phyloP scores from a whole-genome alignment of 2,888 invertebrate genomes.

The Drosophila prostipennis region DNA sequence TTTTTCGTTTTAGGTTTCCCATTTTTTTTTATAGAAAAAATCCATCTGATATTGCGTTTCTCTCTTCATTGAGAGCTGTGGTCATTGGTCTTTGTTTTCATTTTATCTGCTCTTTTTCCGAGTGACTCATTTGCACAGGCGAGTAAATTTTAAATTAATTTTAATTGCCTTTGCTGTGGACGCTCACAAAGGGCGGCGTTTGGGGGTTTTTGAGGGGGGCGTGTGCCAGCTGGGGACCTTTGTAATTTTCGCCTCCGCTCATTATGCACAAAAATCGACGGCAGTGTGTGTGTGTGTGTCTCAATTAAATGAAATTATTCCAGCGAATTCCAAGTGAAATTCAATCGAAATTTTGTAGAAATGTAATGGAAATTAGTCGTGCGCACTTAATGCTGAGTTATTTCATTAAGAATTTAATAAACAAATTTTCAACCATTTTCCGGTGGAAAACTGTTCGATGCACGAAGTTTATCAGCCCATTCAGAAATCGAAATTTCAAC shows the following conservation, averaged over 20 bases:
- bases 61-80: constrained; percentile 5
- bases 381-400: constrained; percentile 7
- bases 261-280: constrained; percentile 36
- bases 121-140: constrained; percentile 54
- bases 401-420: constrained; percentile 28
- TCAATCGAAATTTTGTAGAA: constrained; percentile 17
- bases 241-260: constrained; percentile 38
- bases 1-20: no score
- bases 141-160: constrained; percentile 73
- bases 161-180: constrained; percentile 67
- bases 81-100: constrained; percentile 26
- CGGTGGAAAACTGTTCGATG: not conserved
- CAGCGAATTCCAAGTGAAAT: constrained; percentile 36
- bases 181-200: constrained; percentile 33
- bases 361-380: constrained; percentile 27
- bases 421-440: not conserved
- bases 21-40: not conserved
- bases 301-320: constrained; percentile 39
- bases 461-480: not conserved
- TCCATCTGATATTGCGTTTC: not conserved
- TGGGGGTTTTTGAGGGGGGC: not conserved
- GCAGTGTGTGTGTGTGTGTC: constrained; percentile 5
- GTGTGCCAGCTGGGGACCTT: constrained; percentile 17
- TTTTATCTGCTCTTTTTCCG: constrained; percentile 33
- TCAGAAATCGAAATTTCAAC: not conserved